These are phyloP conservation scores for Sarcophaga variegata DNA, from an alignment of 2,888 invertebrate genomes.

Conservation along the genomic window DNA sequence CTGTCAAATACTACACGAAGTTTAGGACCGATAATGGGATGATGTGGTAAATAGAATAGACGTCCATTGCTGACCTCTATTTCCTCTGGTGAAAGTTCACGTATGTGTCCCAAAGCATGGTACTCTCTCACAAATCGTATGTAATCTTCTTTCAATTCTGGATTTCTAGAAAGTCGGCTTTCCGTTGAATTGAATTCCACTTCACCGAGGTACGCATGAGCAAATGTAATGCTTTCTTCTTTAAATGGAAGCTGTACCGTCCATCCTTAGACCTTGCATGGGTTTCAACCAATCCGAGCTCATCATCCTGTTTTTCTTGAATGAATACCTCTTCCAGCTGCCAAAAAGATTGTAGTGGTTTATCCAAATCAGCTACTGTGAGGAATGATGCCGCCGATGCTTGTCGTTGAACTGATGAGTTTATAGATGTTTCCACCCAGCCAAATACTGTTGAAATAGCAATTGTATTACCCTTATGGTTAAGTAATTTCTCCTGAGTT, in stretches of 20 bases:
- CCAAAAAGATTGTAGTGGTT: slow-evolving; percentile 1
- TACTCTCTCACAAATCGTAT: too few species aligned
- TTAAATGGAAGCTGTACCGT: slow-evolving; percentile 29
- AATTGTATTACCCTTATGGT: too few species aligned
- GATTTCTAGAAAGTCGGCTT: background rate
- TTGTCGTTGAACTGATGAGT: background rate
- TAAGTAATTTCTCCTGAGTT: too few species aligned
- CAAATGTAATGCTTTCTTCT: slow-evolving; percentile 1
- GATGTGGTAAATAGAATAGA: too few species aligned
- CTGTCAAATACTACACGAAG: too few species aligned
- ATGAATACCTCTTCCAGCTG: background rate
- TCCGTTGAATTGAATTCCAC: slow-evolving; percentile 26
- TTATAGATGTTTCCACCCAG: background rate
- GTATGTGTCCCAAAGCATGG: too few species aligned
- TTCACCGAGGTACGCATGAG: slow-evolving; percentile 22
- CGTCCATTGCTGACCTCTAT: too few species aligned
- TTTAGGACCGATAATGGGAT: too few species aligned
- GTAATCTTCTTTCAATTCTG: too few species aligned
- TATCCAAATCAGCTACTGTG: slow-evolving; percentile 23
- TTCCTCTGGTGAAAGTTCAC: too few species aligned
- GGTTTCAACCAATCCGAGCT: slow-evolving; percentile 9
- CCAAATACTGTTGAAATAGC: background rate
- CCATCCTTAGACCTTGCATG: slow-evolving; percentile 1
- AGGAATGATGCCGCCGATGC: slow-evolving; percentile 10
- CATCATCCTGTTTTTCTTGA: background rate